These are phyloP conservation scores for Symphodus melops DNA, from an alignment of 2,113 vertebrate genomes.

Conservation along the genomic window DNA sequence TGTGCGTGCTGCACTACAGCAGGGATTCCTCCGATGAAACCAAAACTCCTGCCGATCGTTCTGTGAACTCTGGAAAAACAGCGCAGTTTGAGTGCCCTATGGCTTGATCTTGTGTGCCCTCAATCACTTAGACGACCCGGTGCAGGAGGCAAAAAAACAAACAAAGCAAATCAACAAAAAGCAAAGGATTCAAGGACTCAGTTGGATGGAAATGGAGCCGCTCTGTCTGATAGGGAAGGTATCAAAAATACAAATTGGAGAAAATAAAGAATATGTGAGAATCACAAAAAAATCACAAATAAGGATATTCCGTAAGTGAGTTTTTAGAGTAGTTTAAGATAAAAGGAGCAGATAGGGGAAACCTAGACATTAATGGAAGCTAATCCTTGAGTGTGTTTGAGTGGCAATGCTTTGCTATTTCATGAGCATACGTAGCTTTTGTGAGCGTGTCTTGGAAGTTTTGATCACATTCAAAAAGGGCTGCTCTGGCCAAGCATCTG, in stretches of 20 bases:
- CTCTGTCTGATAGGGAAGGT: constrained; percentile 11
- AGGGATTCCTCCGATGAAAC: background rate
- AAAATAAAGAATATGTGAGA: constrained; percentile 11
- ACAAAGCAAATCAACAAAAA: constrained; percentile 54
- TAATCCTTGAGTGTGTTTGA: constrained; percentile 14
- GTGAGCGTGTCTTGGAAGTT: constrained; percentile 15
- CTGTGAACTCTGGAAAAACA: constrained; percentile 15
- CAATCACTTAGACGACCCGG: constrained; percentile 49
- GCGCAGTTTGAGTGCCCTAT: constrained; percentile 4
- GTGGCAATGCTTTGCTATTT: background rate
- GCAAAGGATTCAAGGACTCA: constrained; percentile 15
- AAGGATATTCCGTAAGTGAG: constrained; percentile 3
- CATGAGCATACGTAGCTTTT: background rate
- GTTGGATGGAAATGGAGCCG: constrained; percentile 1
- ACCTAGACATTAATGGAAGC: constrained; percentile 5
- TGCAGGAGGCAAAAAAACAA: constrained; percentile 14
- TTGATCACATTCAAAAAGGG: constrained; percentile 29
- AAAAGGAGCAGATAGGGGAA: constrained; percentile 17
- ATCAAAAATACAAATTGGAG: constrained; percentile 15
- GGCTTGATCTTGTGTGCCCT: constrained; percentile 32
- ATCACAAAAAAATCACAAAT: background rate
- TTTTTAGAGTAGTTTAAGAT: constrained; percentile 1
- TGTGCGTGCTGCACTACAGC: background rate
- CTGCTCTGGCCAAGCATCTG: constrained; percentile 38
- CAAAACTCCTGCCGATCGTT: constrained; percentile 15